Evolutionary conservation across 2,888 invertebrate species (phyloP).

Genomic region (Gonocerus acuteangulatus): DNA sequence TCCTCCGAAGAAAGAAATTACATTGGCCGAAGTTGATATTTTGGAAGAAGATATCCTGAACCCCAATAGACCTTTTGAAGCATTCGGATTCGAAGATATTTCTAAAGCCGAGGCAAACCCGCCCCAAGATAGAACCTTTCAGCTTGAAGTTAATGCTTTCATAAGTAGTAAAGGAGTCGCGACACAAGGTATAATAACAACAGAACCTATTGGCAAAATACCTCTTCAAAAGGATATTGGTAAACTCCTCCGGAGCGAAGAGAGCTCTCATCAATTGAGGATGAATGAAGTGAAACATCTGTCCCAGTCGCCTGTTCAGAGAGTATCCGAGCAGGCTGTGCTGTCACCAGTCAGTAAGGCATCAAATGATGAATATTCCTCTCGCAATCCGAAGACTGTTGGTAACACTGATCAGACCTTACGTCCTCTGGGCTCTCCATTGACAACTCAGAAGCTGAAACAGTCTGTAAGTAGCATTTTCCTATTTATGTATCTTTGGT

Average conservation of each 20-base stretch:
- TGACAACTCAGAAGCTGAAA: conserved; percentile 5
- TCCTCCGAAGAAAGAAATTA: background rate
- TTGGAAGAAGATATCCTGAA: conserved; percentile 18
- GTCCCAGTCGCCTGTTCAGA: too few species aligned
- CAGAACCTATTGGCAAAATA: background rate
- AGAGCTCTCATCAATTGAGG: too few species aligned
- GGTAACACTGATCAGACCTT: too few species aligned
- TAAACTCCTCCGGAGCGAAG: too few species aligned
- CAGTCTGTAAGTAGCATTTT: conserved; percentile 8
- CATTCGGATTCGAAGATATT: conserved; percentile 11
- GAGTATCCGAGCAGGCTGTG: too few species aligned
- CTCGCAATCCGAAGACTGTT: too few species aligned
- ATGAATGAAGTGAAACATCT: too few species aligned
- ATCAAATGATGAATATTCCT: too few species aligned
- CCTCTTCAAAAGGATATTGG: too few species aligned
- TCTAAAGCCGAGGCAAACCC: background rate
- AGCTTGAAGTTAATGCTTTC: background rate
- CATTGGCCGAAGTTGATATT: background rate
- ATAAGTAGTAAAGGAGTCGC: background rate
- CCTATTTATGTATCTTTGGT: too few species aligned
- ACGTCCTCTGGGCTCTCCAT: background rate
- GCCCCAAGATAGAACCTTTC: background rate
- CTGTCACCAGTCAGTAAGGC: too few species aligned
- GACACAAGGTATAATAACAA: background rate
- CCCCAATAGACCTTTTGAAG: conserved; percentile 15